Conservation (phyloP, 2,113 vertebrate species). For the Anser cygnoides region DNA sequence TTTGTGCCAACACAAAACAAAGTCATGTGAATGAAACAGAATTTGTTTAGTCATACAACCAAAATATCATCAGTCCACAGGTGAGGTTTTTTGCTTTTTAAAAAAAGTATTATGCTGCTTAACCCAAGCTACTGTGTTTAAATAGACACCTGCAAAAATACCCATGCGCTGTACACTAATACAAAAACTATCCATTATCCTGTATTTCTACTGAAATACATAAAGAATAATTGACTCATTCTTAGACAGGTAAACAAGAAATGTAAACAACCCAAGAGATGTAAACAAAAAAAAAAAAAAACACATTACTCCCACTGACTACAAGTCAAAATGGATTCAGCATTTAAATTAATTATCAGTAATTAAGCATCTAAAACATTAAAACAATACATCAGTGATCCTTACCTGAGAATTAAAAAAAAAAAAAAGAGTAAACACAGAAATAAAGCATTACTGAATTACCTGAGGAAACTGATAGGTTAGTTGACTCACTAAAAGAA, state of each 20-base stretch:
- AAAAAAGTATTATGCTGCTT: not conserved
- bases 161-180: not conserved
- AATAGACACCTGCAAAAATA: not conserved
- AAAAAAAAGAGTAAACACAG: not conserved
- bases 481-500: not conserved
- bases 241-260: not conserved
- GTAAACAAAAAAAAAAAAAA: not conserved
- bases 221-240: not conserved
- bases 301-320: not conserved
- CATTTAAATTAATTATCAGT: not conserved
- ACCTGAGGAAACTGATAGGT: not conserved
- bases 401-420: not conserved
- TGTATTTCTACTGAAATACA: not conserved
- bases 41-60: fast-evolving
- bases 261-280: not conserved
- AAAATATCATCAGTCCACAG: too few relatives aligned
- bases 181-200: not conserved
- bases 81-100: not conserved
- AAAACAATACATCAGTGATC: not conserved
- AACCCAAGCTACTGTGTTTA: not conserved
- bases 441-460: not conserved
- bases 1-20: not conserved
- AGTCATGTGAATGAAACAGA: not conserved
- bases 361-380: not conserved
- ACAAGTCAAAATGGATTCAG: not conserved